A percentile compares a stretch with the other conserved stretches of the same genome.
Evolutionary conservation across 2,888 invertebrate species (phyloP).

Genomic region (Ommatoiulus sabulosus): DNA sequence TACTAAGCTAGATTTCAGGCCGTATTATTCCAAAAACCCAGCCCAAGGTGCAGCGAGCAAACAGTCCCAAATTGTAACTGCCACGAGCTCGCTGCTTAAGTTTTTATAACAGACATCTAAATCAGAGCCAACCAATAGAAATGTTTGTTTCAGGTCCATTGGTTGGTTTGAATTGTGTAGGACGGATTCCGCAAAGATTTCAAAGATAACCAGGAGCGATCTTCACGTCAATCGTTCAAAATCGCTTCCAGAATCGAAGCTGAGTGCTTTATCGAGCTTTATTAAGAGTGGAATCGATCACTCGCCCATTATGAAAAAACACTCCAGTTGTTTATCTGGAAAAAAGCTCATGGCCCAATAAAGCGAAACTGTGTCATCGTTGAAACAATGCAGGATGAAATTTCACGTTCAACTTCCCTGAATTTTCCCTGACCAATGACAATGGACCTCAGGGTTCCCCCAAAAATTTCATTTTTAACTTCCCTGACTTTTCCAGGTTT

Average conservation of each 20-base stretch:
- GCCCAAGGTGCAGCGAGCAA: not conserved
- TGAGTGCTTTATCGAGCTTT: not conserved
- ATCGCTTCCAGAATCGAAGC: too few relatives aligned
- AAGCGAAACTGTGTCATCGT: not conserved
- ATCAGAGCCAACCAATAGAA: not conserved
- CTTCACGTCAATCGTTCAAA: slow-evolving; percentile 12
- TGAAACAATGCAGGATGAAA: not conserved
- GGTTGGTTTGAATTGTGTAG: not conserved
- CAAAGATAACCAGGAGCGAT: not conserved
- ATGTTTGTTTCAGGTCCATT: not conserved
- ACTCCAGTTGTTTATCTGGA: not conserved
- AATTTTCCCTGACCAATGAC: too few relatives aligned
- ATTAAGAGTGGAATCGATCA: slow-evolving; percentile 37
- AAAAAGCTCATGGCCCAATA: not conserved
- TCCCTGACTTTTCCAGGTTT: too few relatives aligned
- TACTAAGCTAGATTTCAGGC: not conserved
- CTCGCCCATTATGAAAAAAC: not conserved
- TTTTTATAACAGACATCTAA: not conserved
- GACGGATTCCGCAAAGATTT: not conserved
- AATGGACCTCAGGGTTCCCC: too few relatives aligned
- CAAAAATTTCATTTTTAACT: too few relatives aligned
- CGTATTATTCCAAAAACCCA: not conserved
- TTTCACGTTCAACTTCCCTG: too few relatives aligned
- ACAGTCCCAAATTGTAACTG: not conserved
- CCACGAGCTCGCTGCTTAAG: not conserved